Evolutionary conservation across 2,113 vertebrate species (phyloP).

Genomic region (Psettodes erumei): DNA sequence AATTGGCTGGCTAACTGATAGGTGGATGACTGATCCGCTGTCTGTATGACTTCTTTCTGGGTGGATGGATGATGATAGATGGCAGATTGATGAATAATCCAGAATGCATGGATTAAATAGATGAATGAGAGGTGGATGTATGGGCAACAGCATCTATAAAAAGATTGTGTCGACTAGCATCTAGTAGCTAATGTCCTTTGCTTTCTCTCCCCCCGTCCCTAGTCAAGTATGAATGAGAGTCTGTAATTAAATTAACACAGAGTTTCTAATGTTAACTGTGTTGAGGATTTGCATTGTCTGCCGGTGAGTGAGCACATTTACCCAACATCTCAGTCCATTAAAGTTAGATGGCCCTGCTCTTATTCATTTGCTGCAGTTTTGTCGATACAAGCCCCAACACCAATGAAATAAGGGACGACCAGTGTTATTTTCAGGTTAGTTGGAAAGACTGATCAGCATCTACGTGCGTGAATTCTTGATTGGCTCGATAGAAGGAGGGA

Average conservation of each 20-base stretch:
- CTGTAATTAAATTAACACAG: conserved; percentile 10
- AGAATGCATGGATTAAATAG: conserved; percentile 26
- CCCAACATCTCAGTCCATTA: conserved; percentile 1
- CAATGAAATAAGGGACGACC: neutral
- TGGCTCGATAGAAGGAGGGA: neutral
- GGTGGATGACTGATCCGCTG: conserved; percentile 45
- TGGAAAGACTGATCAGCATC: neutral
- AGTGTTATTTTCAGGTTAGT: neutral
- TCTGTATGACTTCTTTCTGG: conserved; percentile 49
- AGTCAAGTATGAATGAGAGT: neutral
- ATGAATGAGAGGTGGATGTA: conserved; percentile 21
- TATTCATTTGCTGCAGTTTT: conserved; percentile 11
- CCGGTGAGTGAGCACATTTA: conserved; percentile 11
- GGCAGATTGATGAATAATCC: conserved; percentile 28
- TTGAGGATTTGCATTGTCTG: neutral
- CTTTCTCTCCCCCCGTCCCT: neutral
- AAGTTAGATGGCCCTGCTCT: neutral
- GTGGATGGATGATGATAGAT: conserved; percentile 47
- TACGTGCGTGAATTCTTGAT: neutral
- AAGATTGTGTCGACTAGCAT: conserved; percentile 6
- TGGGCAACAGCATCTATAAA: conserved; percentile 18
- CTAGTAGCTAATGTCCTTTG: neutral
- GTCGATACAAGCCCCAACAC: neutral
- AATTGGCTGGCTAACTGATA: conserved; percentile 69
- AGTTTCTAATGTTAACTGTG: neutral